phyloP scores from a whole-genome alignment of 2,113 vertebrate species.

The Neopipo cinnamomea region DNA sequence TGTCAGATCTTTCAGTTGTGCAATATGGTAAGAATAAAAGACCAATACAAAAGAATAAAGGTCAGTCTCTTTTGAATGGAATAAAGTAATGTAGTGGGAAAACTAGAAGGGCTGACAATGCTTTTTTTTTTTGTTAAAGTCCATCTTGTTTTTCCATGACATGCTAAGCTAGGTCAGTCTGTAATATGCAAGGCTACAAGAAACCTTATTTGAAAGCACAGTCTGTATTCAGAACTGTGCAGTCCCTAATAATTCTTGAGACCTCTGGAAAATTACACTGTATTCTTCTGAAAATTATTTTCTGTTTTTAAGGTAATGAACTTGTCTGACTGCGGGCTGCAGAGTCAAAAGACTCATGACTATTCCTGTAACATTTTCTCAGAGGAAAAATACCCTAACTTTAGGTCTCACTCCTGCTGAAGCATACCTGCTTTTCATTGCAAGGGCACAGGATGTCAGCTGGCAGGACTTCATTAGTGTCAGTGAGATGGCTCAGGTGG shows the following conservation, averaged over 20 bases:
- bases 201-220: not conserved
- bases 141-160: not conserved
- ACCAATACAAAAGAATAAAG: conserved; percentile 8
- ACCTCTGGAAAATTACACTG: not conserved
- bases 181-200: not conserved
- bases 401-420: not conserved
- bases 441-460: not conserved
- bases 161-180: not conserved
- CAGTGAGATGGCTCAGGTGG: not conserved
- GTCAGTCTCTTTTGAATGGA: not conserved
- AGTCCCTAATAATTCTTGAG: not conserved
- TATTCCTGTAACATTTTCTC: not conserved
- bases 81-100: conserved; percentile 36
- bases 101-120: not conserved
- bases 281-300: not conserved
- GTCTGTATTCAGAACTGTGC: not conserved
- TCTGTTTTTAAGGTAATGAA: not conserved
- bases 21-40: conserved; percentile 16
- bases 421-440: not conserved
- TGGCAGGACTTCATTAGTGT: not conserved
- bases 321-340: not conserved
- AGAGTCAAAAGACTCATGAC: not conserved
- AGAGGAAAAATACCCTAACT: not conserved
- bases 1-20: conserved; percentile 27
- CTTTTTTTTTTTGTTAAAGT: not conserved